phyloP scores from a whole-genome alignment of 2,113 vertebrate species.

The Psittacara wagleri region DNA sequence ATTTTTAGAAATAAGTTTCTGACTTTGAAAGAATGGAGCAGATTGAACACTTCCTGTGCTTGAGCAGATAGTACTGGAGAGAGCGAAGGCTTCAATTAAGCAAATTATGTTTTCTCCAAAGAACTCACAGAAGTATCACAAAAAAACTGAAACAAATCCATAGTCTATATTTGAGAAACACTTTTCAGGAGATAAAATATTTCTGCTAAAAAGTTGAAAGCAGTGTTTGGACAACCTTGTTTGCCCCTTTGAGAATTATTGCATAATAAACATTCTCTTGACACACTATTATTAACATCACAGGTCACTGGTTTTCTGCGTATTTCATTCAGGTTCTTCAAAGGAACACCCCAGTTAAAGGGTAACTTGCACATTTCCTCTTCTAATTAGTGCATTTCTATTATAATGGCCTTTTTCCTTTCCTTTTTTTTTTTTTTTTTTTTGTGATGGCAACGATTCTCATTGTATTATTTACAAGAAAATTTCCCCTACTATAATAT shows the following conservation, averaged over 20 bases:
- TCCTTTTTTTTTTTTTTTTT: neutral
- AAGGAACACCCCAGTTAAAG: constrained; percentile 63
- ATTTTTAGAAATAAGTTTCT: neutral
- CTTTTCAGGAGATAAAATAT: neutral
- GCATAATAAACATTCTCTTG: constrained; percentile 12
- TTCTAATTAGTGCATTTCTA: constrained; percentile 27
- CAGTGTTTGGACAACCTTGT: constrained; percentile 60
- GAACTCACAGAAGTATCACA: neutral
- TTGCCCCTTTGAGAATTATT: constrained; percentile 62
- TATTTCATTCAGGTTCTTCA: constrained; percentile 24
- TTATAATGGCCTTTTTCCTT: constrained; percentile 20
- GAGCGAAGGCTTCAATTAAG: neutral
- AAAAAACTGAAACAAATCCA: neutral
- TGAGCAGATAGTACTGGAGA: neutral
- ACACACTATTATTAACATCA: constrained; percentile 20
- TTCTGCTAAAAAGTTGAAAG: neutral
- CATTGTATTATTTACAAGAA: neutral
- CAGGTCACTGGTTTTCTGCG: constrained; percentile 60
- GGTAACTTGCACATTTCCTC: constrained; percentile 69
- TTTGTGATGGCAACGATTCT: neutral
- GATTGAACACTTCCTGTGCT: neutral
- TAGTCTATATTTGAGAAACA: neutral
- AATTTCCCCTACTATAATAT: neutral
- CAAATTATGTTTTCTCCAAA: neutral
- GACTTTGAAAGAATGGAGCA: neutral